phyloP scores from a whole-genome alignment of 2,113 vertebrate species.

The Vombatus ursinus region DNA sequence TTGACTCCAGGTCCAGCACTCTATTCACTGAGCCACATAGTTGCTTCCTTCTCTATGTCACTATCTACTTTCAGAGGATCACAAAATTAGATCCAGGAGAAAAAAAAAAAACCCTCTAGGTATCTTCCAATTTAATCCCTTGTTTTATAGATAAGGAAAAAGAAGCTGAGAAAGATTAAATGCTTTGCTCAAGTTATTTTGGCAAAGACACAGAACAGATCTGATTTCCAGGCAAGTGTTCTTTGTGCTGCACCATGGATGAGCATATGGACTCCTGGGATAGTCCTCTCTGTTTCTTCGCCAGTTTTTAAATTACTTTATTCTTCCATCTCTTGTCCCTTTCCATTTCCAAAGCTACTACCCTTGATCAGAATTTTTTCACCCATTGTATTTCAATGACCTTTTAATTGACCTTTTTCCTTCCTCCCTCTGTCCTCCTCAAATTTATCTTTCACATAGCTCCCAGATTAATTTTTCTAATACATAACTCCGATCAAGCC shows the following conservation, averaged over 20 bases:
- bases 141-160: neutral
- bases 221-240: neutral
- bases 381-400: neutral
- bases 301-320: neutral
- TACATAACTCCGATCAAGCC: neutral
- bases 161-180: neutral
- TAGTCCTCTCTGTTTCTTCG: neutral
- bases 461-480: neutral
- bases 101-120: neutral
- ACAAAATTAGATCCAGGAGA: neutral
- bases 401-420: neutral
- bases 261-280: neutral
- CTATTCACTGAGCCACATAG: neutral
- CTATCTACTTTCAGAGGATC: neutral
- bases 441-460: neutral
- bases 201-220: neutral
- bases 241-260: neutral
- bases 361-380: neutral
- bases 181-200: neutral
- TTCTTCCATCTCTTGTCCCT: neutral
- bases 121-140: neutral
- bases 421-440: neutral
- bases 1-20: neutral
- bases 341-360: neutral
- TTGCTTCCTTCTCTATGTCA: neutral